Percentiles rank a stretch among this genome's conserved stretches.
These are phyloP conservation scores for Helicoverpa zea DNA, from an alignment of 1,140 invertebrate genomes.

Conservation along the genomic window DNA sequence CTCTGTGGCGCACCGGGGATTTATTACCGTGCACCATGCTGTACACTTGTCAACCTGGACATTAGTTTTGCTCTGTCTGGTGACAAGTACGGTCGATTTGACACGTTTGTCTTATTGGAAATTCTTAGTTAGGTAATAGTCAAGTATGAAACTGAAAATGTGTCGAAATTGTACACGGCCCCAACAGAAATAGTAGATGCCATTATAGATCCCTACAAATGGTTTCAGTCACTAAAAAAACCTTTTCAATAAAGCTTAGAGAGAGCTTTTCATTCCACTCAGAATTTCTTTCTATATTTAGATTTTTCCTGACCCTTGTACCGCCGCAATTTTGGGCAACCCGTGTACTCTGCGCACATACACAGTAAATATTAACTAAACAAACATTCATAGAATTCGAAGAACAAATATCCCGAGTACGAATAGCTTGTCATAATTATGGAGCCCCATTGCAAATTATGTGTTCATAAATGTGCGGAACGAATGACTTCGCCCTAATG, in stretches of 20 bases:
- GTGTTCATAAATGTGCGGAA: neutral
- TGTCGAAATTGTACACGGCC: neutral
- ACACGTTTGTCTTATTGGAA: no score
- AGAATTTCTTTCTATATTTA: neutral
- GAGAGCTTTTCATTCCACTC: neutral
- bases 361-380: slow-evolving; percentile 18
- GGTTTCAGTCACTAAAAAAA: neutral
- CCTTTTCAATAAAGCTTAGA: neutral
- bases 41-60: neutral
- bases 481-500: neutral
- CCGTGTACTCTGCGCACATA: neutral
- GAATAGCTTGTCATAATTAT: slow-evolving; percentile 12
- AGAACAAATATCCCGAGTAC: slow-evolving; percentile 3
- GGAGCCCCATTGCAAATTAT: neutral
- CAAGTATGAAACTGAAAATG: no score
- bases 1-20: neutral
- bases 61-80: neutral
- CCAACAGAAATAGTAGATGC: neutral
- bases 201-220: no score
- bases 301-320: slow-evolving; percentile 5
- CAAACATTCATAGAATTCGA: slow-evolving; percentile 26
- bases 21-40: neutral
- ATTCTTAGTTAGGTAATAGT: no score
- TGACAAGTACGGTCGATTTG: no score
- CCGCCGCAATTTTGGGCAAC: neutral